Conservation (phyloP, 1,140 invertebrate species). For the Drosophila repletoides region DNA sequence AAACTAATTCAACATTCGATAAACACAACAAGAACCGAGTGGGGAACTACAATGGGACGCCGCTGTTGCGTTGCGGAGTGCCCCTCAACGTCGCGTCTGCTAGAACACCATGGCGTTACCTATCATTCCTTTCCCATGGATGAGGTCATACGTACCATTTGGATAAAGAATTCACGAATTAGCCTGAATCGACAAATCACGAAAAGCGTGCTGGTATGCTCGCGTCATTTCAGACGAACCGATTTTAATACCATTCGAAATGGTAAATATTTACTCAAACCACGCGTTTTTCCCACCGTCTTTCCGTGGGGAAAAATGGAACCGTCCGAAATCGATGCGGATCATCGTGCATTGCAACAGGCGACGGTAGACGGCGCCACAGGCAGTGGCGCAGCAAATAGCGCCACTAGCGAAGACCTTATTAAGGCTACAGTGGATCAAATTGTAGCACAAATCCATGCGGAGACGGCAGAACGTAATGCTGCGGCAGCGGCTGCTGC, state of each 20-base stretch:
- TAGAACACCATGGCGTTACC: conserved; percentile 83
- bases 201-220: conserved; percentile 85
- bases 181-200: conserved; percentile 83
- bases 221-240: conserved; percentile 85
- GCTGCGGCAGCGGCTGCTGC: conserved; percentile 32
- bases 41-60: conserved; percentile 74
- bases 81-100: conserved; percentile 72
- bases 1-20: neutral
- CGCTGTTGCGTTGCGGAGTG: conserved; percentile 81
- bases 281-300: conserved; percentile 82
- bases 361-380: conserved; percentile 40
- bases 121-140: conserved; percentile 85
- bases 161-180: conserved; percentile 83
- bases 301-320: conserved; percentile 82
- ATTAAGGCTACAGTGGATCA: conserved; percentile 68
- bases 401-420: conserved; percentile 51
- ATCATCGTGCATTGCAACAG: conserved; percentile 63
- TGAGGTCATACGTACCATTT: conserved; percentile 80
- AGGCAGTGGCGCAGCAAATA: conserved; percentile 10
- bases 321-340: conserved; percentile 55
- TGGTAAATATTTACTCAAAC: conserved; percentile 84
- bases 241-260: conserved; percentile 86
- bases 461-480: conserved; percentile 61
- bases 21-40: neutral
- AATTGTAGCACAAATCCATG: conserved; percentile 65